phyloP scores from a whole-genome alignment of 2,113 vertebrate species.

The human (Homo sapiens) region DNA sequence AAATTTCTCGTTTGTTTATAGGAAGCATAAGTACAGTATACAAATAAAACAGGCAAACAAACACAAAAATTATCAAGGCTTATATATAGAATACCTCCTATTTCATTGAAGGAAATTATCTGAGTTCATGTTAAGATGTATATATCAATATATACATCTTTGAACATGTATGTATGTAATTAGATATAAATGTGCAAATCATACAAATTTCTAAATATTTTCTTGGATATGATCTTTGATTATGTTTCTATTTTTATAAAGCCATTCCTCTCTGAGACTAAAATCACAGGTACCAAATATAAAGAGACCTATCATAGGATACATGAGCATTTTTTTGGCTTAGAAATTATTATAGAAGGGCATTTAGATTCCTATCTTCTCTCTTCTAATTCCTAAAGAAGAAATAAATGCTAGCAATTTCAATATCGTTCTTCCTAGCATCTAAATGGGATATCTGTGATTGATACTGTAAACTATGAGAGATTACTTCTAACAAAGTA shows the following conservation, averaged over 20 bases:
- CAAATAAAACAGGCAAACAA: not conserved
- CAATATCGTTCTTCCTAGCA: not conserved
- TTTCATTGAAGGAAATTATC: not conserved
- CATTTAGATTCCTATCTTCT: constrained; percentile 4
- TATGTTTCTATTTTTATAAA: not conserved
- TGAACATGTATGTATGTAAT: not conserved
- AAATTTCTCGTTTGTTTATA: constrained; percentile 6
- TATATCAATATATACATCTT: not conserved
- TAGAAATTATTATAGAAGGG: constrained; percentile 11
- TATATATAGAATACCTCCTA: not conserved
- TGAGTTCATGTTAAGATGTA: not conserved
- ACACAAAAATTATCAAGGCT: not conserved
- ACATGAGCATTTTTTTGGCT: not conserved
- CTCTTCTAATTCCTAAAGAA: not conserved
- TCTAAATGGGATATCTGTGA: not conserved
- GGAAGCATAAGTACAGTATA: not conserved
- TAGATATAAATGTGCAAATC: not conserved
- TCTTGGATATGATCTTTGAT: not conserved
- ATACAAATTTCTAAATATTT: not conserved
- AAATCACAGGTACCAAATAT: not conserved
- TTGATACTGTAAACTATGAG: constrained; percentile 8
- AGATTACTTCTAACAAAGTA: constrained; percentile 8
- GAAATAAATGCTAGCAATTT: constrained; percentile 8
- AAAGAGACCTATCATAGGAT: not conserved
- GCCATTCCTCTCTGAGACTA: not conserved